Evolutionary conservation across 2,888 invertebrate species (phyloP).

Genomic region (Argynnis bischoffii): DNA sequence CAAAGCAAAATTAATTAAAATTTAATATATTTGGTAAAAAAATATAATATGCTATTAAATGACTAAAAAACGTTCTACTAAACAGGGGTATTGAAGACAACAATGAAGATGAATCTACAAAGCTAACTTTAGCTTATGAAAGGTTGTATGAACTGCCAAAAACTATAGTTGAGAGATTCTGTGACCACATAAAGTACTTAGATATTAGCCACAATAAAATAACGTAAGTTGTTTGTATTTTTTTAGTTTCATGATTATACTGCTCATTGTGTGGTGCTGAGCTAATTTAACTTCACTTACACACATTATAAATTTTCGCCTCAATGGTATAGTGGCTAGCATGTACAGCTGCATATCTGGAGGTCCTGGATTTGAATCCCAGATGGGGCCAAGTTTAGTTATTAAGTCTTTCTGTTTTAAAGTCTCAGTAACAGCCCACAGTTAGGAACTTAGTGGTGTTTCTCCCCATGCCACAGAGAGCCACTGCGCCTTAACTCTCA

Average conservation of each 20-base stretch:
- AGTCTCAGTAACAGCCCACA: no score
- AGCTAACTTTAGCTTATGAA: slow-evolving; percentile 87
- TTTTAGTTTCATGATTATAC: background rate
- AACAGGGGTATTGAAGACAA: slow-evolving; percentile 55
- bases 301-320: no score
- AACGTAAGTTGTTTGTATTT: slow-evolving; percentile 72
- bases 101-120: slow-evolving; percentile 73
- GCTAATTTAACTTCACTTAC: no score
- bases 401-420: no score
- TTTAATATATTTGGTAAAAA: background rate
- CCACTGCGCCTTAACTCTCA: no score
- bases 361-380: no score
- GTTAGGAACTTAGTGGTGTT: no score
- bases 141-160: slow-evolving; percentile 84
- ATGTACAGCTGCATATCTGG: no score
- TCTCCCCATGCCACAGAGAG: no score
- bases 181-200: slow-evolving; percentile 83
- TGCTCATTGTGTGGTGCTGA: no score
- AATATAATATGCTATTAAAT: background rate
- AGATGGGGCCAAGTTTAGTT: no score
- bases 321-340: no score
- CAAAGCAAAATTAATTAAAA: background rate
- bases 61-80: background rate
- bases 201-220: slow-evolving; percentile 89
- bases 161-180: slow-evolving; percentile 84